A percentile compares a stretch with the other conserved stretches of the same genome.
These are phyloP conservation scores for Agrotis clavis DNA, from an alignment of 2,888 invertebrate species.

Conservation along the genomic window DNA sequence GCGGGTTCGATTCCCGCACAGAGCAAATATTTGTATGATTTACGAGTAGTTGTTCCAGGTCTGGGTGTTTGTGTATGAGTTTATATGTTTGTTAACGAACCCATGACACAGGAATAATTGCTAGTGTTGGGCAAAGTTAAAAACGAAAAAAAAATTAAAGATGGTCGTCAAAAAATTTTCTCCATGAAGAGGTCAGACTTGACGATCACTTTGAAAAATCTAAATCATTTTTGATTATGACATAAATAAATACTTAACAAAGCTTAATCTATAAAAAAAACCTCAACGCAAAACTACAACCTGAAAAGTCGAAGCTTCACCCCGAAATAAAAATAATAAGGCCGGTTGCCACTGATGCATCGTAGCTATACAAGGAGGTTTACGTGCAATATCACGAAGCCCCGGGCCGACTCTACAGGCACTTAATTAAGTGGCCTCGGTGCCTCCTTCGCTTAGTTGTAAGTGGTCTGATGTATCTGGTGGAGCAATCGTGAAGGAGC, in stretches of 20 bases:
- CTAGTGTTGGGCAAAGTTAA: no score
- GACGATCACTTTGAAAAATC: no score
- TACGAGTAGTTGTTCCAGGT: no score
- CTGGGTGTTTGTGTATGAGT: no score
- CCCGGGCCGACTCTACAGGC: constrained; percentile 30
- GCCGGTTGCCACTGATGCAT: constrained; percentile 9
- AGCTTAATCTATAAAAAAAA: not conserved
- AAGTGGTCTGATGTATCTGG: constrained; percentile 42
- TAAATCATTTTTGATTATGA: no score
- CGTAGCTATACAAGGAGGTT: constrained; percentile 32
- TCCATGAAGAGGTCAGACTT: no score
- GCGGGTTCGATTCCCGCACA: no score
- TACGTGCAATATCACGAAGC: constrained; percentile 48
- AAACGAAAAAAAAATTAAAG: no score
- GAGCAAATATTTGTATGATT: no score
- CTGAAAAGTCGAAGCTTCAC: not conserved
- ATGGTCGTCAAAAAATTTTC: no score
- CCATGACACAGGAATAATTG: no score
- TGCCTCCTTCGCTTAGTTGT: constrained; percentile 49
- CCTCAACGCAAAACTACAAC: not conserved
- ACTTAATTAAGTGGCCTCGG: constrained; percentile 53
- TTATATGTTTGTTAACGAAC: no score
- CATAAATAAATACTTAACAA: not conserved
- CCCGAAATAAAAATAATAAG: constrained; percentile 27
- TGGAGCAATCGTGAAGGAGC: constrained; percentile 47